phyloP scores from a whole-genome alignment of 2,888 invertebrate genomes.

The Lasioglossum villosulum region DNA sequence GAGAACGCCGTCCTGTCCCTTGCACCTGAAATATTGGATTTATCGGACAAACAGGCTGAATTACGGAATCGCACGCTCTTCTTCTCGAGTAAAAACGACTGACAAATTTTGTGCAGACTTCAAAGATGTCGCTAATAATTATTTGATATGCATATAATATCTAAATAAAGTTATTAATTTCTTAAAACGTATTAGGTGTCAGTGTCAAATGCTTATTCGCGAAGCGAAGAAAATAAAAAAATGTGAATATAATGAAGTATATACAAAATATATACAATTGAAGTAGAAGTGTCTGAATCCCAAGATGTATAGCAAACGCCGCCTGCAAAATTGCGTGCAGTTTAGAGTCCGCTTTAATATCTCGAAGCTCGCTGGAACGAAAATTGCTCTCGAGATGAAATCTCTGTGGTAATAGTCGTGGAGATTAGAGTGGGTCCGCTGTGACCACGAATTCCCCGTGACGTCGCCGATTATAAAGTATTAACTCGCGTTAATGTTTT shows the following conservation, averaged over 20 bases:
- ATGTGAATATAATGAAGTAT: not conserved
- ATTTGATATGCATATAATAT: not conserved
- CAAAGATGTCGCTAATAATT: not conserved
- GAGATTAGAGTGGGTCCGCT: conserved; percentile 15
- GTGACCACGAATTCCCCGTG: conserved; percentile 24
- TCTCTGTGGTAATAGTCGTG: conserved; percentile 14
- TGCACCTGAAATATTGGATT: not conserved
- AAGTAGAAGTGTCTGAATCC: not conserved
- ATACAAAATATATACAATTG: not conserved
- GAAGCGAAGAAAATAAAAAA: not conserved
- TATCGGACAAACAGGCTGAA: not conserved
- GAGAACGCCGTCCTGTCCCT: not conserved
- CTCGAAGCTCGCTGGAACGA: not conserved
- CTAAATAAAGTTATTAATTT: not conserved
- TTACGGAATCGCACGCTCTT: not conserved
- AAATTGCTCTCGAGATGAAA: not conserved
- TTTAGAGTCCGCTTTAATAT: not conserved
- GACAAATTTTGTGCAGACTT: not conserved
- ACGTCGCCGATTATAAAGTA: conserved; percentile 60
- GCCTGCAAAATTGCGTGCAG: not conserved
- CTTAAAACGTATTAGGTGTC: not conserved
- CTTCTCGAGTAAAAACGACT: not conserved
- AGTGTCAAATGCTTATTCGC: no score
- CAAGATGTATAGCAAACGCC: not conserved
- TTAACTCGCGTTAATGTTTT: conserved; percentile 66